Percentiles rank a stretch among this genome's conserved stretches.
phyloP scores from a whole-genome alignment of 2,888 invertebrate species.

The Xestia xanthographa region DNA sequence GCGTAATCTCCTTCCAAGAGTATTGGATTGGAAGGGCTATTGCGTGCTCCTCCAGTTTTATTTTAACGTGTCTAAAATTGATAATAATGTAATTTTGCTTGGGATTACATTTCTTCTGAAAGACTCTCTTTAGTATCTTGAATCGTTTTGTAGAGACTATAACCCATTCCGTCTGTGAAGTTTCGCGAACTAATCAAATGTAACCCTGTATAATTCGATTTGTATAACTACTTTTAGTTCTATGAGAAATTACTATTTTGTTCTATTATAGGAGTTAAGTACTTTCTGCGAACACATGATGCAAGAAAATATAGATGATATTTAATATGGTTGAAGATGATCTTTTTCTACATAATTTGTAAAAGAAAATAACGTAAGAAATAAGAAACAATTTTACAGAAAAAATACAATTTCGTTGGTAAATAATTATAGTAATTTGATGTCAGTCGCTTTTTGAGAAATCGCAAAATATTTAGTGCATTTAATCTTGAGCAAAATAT shows the following conservation, averaged over 20 bases:
- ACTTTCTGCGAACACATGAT: slow-evolving; percentile 7
- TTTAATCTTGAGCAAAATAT: not conserved
- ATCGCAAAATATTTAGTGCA: slow-evolving; percentile 18
- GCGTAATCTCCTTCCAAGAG: not conserved
- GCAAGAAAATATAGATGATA: slow-evolving; percentile 21
- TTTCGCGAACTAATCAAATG: not conserved
- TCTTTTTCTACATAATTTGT: not conserved
- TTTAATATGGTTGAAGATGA: not conserved
- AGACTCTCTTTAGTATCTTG: not conserved
- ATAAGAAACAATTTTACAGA: slow-evolving; percentile 1
- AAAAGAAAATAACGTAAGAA: not conserved
- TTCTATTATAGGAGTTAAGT: slow-evolving; percentile 32
- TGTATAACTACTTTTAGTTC: slow-evolving; percentile 41
- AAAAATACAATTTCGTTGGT: not conserved
- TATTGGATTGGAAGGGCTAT: not conserved
- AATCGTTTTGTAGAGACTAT: not conserved
- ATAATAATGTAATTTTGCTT: not conserved
- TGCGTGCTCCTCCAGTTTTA: not conserved
- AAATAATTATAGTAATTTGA: not conserved
- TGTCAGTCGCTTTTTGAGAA: not conserved
- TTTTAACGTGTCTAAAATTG: not conserved
- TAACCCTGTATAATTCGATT: slow-evolving; percentile 17
- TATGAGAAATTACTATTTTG: slow-evolving; percentile 15
- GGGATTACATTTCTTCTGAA: not conserved
- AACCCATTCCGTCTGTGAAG: slow-evolving; percentile 6